phyloP scores from a whole-genome alignment of 2,888 invertebrate genomes.

The Spicauda simplicius region DNA sequence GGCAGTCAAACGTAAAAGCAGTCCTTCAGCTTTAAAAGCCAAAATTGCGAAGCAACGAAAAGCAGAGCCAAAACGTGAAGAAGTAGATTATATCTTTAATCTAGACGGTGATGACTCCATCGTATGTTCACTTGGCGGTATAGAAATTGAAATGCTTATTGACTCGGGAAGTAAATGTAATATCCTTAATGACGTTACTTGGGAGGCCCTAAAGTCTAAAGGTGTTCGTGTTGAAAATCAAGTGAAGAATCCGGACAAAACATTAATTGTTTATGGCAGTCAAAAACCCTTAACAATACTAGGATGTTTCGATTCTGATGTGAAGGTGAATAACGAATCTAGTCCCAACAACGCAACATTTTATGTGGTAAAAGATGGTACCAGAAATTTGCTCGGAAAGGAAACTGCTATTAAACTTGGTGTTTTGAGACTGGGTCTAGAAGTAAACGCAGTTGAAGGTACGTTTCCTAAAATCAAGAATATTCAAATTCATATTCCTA shows the following conservation, averaged over 20 bases:
- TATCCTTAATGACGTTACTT: slow-evolving; percentile 34
- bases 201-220: slow-evolving; percentile 29
- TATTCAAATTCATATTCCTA: not conserved
- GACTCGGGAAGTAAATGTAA: slow-evolving; percentile 44
- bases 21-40: not conserved
- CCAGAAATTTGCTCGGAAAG: not conserved
- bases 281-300: not conserved
- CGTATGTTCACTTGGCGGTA: not conserved
- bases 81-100: slow-evolving; percentile 38
- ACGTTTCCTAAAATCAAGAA: not conserved
- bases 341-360: not conserved
- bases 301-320: slow-evolving; percentile 1
- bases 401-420: not conserved
- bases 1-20: slow-evolving; percentile 16
- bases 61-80: slow-evolving; percentile 10
- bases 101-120: slow-evolving; percentile 35
- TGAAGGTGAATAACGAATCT: not conserved
- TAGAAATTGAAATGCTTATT: slow-evolving; percentile 37
- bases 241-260: slow-evolving; percentile 23
- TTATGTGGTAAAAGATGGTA: slow-evolving; percentile 6
- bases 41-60: too few species aligned
- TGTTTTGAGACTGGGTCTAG: too few species aligned
- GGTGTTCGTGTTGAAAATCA: slow-evolving; percentile 11
- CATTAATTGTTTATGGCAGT: slow-evolving; percentile 24
- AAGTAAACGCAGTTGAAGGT: too few species aligned